Percentiles rank a stretch among this genome's conserved stretches.
These are phyloP conservation scores for Lampris megalopsis DNA, from an alignment of 2,113 vertebrate species.

Conservation along the genomic window DNA sequence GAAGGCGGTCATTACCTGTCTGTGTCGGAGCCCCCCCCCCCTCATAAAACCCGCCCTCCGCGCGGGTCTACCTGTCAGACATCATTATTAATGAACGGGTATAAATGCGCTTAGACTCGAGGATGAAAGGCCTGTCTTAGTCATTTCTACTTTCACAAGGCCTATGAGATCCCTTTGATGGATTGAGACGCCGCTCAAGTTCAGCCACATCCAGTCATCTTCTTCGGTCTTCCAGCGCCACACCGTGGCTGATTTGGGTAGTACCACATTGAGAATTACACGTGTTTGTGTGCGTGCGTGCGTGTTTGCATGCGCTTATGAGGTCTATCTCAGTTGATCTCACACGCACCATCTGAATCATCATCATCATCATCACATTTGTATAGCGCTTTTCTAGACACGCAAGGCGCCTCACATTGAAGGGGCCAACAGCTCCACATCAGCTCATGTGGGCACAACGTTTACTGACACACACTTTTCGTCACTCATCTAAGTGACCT, in stretches of 20 bases:
- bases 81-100: slow-evolving; percentile 4
- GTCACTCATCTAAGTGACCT: too few relatives aligned
- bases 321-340: neutral
- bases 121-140: slow-evolving; percentile 11
- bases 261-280: neutral
- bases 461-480: too few relatives aligned
- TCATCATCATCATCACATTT: too few relatives aligned
- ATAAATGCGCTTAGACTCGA: slow-evolving; percentile 18
- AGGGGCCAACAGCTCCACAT: too few relatives aligned
- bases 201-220: neutral
- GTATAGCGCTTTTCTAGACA: too few relatives aligned
- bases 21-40: neutral
- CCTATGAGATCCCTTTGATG: slow-evolving; percentile 23
- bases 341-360: too few relatives aligned
- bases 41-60: neutral
- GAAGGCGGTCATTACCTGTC: neutral
- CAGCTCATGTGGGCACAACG: too few relatives aligned
- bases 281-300: neutral
- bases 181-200: slow-evolving; percentile 4
- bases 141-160: slow-evolving; percentile 18
- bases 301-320: neutral
- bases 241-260: slow-evolving; percentile 35
- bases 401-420: too few relatives aligned
- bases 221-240: slow-evolving; percentile 55
- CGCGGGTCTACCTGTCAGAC: slow-evolving; percentile 3